Evolutionary conservation across 2,797 vertebrate genomes (phyloP).

Genomic region (Mareca penelope): DNA sequence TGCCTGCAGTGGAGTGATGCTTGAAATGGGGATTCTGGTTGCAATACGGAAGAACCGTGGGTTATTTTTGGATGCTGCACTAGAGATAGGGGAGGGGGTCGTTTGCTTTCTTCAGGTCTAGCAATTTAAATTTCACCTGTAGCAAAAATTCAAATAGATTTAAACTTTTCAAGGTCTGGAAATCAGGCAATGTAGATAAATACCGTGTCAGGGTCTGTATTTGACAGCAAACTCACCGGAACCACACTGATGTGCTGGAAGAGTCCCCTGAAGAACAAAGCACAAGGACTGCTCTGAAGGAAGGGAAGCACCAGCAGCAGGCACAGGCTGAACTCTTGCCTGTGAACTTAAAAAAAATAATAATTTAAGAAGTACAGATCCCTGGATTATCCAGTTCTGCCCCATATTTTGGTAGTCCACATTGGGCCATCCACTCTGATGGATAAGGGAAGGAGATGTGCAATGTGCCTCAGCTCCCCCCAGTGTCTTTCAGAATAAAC

Average conservation of each 20-base stretch:
- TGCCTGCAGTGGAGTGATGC: not conserved
- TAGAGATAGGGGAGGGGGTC: accelerated
- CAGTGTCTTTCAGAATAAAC: not conserved
- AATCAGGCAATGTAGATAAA: not conserved
- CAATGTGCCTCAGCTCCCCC: not conserved
- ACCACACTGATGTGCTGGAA: accelerated
- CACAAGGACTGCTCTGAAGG: not conserved
- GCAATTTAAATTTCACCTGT: not conserved
- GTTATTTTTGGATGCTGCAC: not conserved
- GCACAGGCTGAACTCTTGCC: not conserved
- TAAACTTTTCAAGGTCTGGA: not conserved
- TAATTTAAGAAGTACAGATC: not conserved
- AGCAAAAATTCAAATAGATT: not conserved
- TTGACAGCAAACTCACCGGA: not conserved
- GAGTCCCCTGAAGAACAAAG: not conserved
- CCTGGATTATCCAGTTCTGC: not conserved
- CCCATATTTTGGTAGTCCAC: not conserved
- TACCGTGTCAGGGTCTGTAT: too few species aligned
- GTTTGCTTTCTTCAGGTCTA: not conserved
- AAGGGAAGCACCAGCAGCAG: not conserved
- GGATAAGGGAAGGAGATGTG: not conserved
- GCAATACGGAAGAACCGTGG: accelerated
- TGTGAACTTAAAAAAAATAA: not conserved
- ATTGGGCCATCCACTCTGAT: not conserved
- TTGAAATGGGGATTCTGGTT: not conserved